Base-by-base conservation (phyloP, 2,113 vertebrate genomes). In the Periophthalmus modestus region DNA sequence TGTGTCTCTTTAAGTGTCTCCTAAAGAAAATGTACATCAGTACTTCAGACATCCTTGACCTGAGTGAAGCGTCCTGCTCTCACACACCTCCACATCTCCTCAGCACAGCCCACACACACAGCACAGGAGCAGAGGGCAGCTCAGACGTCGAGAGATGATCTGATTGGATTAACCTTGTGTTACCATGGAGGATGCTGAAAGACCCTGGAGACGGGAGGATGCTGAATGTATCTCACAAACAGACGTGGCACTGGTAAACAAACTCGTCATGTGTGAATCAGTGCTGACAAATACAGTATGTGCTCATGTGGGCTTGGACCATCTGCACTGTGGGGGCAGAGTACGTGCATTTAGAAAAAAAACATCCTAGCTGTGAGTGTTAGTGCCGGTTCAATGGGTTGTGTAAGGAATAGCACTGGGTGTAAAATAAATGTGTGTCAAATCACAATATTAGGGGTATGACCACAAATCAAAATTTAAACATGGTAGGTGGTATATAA, bases 111-210 rank as follows among this genome's bases (percentile, higher is more conserved):
- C 67, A 65, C 74, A 69, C 47, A 71, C 59, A 43, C 71, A 62
- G 77, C 59, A 46, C 58, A 71, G 85, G 87, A 85, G 87, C 16
- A 2, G 13, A 33, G 24, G 58, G 58, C 68, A 43, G 39, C 86
- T 76, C 79, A 14, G 70, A 72, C 73, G 72, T 55, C 66, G 69
- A 59, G 67, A 71, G 19, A 55, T 62, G 23, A 73, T 58, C 67
- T 33, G 15, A 61, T 36, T 69, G 48, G 48, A 39, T 73, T 12
- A 73, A 55, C 74, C 48, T 47, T 28, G 75, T 62, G 65, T 77
- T n/a, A 58, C 75, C 67, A 75, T 77, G 74, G 73, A 48, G 74
- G 19, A 79, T 61, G 72, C 75, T n/a, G 68, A 13, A 5, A 23
- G 58, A 13, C 58, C 58, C 23, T 28, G 58, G 58, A 61, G 58